Evolutionary conservation across 1,140 invertebrate genomes (phyloP).

Genomic region (Arion vulgaris): DNA sequence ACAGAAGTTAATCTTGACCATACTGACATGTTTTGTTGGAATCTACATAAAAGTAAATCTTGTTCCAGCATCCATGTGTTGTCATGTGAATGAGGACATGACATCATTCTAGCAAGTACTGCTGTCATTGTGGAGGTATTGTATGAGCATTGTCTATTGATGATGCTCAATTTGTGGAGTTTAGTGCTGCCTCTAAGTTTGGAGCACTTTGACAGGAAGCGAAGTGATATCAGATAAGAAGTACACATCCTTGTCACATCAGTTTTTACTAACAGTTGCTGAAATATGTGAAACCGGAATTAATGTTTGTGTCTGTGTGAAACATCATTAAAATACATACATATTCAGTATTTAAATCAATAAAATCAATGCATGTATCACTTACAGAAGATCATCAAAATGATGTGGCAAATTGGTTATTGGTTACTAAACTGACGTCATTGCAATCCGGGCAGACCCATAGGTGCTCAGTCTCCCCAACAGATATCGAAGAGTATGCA

Average conservation of each 20-base stretch:
- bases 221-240: neutral
- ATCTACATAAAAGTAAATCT: neutral
- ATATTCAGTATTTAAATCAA: no score
- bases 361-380: no score
- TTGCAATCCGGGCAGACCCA: no score
- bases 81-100: neutral
- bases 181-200: neutral
- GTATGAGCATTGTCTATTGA: neutral
- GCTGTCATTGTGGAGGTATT: neutral
- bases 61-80: neutral
- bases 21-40: neutral
- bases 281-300: no score
- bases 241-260: neutral
- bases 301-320: no score
- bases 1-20: neutral
- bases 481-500: no score
- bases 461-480: no score
- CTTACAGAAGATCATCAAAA: no score
- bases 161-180: neutral
- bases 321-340: no score
- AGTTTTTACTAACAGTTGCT: no score
- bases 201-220: neutral
- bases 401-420: no score
- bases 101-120: neutral
- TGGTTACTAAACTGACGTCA: no score